Evolutionary conservation across 2,797 vertebrate genomes (phyloP), one percentile per base, ranked within the genome.

Genomic region (Rhinoraja longicauda): DNA sequence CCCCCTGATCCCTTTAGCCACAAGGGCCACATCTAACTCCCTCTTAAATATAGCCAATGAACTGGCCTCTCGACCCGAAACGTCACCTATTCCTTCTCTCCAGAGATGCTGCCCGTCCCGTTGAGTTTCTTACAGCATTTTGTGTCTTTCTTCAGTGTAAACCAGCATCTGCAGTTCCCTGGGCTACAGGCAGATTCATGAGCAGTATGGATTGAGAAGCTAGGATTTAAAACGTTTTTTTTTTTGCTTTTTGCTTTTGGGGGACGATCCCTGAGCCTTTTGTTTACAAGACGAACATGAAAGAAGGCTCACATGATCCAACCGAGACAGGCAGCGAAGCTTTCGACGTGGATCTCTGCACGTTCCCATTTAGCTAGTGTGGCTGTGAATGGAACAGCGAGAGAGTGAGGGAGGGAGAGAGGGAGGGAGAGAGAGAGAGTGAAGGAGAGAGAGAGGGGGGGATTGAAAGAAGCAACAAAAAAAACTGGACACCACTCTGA

Each of bases 281-380:
- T 88, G 84, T 88, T 88, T 88, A 91, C 67, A 45, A 92, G 90
- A 10, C 75, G 67, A 8, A 73, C 21, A 1, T 45, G 53, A 45
- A 24, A 0, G 24, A 1, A 57, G 9, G 90, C 90, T 92, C 90
- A 92, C 90, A 92, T 92, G 90, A 92, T 75, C 90, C 12, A n/a
- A 0, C 12, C 26, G 90, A 73, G 90, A 4, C 53, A 70, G 70
- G 90, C 70, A 92, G 90, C 53, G 70, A 36, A 26, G 90, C 10
- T 12, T 29, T 13, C 2, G 90, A 92, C 90, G 90, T 92, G 90
- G 39, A 17, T 92, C 13, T 75, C 21, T 53, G 90, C 90, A 92
- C 90, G 90, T 92, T 91, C 21, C 32, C 29, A 21, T 90, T 53
- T 24, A 72, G 24, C 36, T 8, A 2, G 45, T 9, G 67, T 36